Conservation (phyloP, 1,140 invertebrate species). For the Hypsibius dujardini region DNA sequence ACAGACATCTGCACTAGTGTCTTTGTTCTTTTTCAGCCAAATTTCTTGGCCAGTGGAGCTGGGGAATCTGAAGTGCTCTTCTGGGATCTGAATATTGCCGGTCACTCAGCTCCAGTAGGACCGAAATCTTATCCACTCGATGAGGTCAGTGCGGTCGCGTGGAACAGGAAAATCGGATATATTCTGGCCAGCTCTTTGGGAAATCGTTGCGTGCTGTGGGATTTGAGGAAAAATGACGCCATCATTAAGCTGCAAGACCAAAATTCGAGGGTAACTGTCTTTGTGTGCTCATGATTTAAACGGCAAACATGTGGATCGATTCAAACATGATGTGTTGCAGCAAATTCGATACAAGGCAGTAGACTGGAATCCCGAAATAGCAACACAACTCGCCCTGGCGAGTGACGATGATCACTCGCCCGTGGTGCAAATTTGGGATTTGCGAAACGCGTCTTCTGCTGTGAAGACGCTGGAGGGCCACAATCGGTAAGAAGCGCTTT, state of each 20-base stretch:
- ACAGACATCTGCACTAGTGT: no score
- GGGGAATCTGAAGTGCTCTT: slow-evolving; percentile 84
- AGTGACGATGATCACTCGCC: slow-evolving; percentile 82
- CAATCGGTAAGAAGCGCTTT: slow-evolving; percentile 35
- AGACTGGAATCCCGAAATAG: slow-evolving; percentile 79
- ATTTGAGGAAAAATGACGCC: slow-evolving; percentile 80
- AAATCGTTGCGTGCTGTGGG: slow-evolving; percentile 79
- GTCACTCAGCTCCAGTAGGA: slow-evolving; percentile 71
- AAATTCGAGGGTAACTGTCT: slow-evolving; percentile 43
- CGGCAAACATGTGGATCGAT: no score
- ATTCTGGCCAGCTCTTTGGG: slow-evolving; percentile 81
- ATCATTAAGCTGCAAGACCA: slow-evolving; percentile 72
- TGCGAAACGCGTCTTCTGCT: slow-evolving; percentile 67
- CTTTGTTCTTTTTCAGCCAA: slow-evolving; percentile 41
- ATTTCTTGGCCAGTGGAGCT: slow-evolving; percentile 72
- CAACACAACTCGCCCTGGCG: slow-evolving; percentile 77
- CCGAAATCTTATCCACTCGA: slow-evolving; percentile 61
- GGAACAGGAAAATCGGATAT: slow-evolving; percentile 87
- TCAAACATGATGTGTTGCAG: no score
- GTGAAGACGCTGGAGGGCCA: slow-evolving; percentile 65
- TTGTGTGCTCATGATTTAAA: neutral
- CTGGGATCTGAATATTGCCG: slow-evolving; percentile 81
- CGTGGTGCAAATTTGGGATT: slow-evolving; percentile 80
- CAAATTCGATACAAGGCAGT: slow-evolving; percentile 67
- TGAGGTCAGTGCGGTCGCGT: slow-evolving; percentile 70